Evolutionary conservation across 2,888 invertebrate species (phyloP).

Genomic region (Pandemis corylana): DNA sequence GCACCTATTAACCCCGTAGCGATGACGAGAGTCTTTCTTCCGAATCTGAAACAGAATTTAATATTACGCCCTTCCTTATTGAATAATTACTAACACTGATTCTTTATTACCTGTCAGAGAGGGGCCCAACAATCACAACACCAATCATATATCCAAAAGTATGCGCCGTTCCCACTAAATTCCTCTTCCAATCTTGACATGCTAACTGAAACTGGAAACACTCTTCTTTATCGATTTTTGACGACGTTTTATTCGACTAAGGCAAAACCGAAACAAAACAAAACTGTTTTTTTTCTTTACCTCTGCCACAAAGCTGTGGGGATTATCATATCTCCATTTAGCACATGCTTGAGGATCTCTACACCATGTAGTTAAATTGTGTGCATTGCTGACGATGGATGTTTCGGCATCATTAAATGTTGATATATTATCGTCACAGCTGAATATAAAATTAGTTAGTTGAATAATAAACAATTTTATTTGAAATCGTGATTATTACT

Average conservation of each 20-base stretch:
- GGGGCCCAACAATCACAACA: conserved; percentile 85
- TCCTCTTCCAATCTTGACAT: conserved; percentile 87
- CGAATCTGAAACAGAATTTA: conserved; percentile 46
- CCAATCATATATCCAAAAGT: conserved; percentile 87
- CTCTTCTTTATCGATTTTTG: neutral
- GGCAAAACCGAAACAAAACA: neutral
- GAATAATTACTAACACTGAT: neutral
- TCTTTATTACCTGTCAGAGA: conserved; percentile 85
- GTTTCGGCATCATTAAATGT: neutral
- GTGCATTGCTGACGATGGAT: conserved; percentile 1
- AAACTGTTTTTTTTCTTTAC: conserved; percentile 46
- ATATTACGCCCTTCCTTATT: neutral
- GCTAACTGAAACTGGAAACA: conserved; percentile 82
- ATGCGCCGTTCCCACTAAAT: conserved; percentile 87
- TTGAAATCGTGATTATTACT: too few species aligned
- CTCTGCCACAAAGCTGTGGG: conserved; percentile 53
- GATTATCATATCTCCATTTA: conserved; percentile 52
- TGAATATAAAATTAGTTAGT: neutral
- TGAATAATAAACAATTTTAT: neutral
- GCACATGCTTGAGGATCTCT: conserved; percentile 41
- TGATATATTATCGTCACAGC: conserved; percentile 18
- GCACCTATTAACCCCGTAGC: conserved; percentile 52
- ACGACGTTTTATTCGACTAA: neutral
- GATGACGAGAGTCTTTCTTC: conserved; percentile 52
- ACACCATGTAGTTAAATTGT: conserved; percentile 2